Conservation (phyloP, 2,888 invertebrate genomes). For the Synanthedon myopaeformis region DNA sequence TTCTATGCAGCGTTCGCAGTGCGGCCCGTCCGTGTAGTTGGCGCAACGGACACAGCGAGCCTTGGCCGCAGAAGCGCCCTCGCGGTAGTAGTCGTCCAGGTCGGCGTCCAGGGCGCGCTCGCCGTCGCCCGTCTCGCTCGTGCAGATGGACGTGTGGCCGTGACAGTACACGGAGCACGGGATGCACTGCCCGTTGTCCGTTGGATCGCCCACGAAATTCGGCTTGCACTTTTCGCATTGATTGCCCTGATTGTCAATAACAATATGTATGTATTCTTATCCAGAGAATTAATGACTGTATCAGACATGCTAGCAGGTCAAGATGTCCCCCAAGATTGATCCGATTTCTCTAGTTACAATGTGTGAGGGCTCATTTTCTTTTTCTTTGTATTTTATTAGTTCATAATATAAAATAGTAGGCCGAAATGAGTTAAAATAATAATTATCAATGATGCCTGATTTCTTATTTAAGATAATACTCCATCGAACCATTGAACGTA, state of each 20-base stretch:
- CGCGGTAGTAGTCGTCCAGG: constrained; percentile 73
- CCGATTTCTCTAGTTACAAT: too few species aligned
- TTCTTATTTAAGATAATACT: too few species aligned
- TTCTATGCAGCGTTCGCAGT: constrained; percentile 83
- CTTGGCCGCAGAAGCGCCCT: constrained; percentile 74
- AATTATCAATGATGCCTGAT: too few species aligned
- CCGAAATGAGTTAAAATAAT: too few species aligned
- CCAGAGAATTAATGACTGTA: too few species aligned
- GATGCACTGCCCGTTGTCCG: constrained; percentile 86
- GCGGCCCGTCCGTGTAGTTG: constrained; percentile 84
- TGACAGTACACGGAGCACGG: constrained; percentile 92
- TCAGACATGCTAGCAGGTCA: too few species aligned
- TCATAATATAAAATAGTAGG: too few species aligned
- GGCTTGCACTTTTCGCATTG: constrained; percentile 93
- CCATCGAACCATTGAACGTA: too few species aligned
- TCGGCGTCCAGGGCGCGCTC: constrained; percentile 65
- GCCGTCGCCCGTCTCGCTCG: constrained; percentile 62
- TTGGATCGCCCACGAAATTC: constrained; percentile 92
- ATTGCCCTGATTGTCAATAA: constrained; percentile 70
- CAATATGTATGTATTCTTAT: too few species aligned
- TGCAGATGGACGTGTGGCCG: constrained; percentile 86
- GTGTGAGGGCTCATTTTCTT: too few species aligned
- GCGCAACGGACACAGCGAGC: constrained; percentile 88
- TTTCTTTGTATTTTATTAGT: too few species aligned
- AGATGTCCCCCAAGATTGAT: too few species aligned